Evolutionary conservation across 2,113 vertebrate genomes (phyloP).

Genomic region (Prunella himalayana): DNA sequence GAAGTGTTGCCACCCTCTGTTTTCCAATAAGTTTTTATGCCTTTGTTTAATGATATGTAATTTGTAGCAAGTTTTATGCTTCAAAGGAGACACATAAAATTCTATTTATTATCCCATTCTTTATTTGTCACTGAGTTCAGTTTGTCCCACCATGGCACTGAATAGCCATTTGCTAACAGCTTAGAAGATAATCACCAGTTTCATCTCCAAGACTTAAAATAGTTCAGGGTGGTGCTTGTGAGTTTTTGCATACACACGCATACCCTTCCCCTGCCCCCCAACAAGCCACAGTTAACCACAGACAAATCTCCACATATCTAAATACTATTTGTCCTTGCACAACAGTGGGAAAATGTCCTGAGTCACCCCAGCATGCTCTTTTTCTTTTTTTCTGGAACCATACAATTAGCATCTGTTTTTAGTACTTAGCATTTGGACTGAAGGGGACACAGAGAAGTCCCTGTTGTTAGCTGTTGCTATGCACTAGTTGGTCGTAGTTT

Average conservation of each 20-base stretch:
- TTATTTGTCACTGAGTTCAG: conserved; percentile 40
- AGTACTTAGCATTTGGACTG: background rate
- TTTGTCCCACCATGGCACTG: background rate
- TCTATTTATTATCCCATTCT: conserved; percentile 58
- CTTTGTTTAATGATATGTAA: conserved; percentile 56
- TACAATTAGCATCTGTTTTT: conserved; percentile 67
- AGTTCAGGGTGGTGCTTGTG: conserved; percentile 67
- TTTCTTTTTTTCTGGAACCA: conserved; percentile 47
- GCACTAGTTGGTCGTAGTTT: background rate
- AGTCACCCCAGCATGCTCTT: background rate
- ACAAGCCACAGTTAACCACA: conserved; percentile 43
- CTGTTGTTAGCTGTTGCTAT: conserved; percentile 3
- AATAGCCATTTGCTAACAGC: conserved; percentile 61
- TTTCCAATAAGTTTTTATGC: conserved; percentile 66
- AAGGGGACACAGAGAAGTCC: conserved; percentile 16
- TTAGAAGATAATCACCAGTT: conserved; percentile 70
- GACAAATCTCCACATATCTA: conserved; percentile 23
- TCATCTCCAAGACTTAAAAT: conserved; percentile 69
- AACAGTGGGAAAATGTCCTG: conserved; percentile 8
- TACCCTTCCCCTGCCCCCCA: background rate
- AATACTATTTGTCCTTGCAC: conserved; percentile 6
- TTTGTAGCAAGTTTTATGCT: conserved; percentile 55
- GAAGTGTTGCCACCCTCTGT: conserved; percentile 14
- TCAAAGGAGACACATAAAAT: conserved; percentile 61
- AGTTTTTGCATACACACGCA: background rate